phyloP scores from a whole-genome alignment of 2,797 vertebrate genomes.

The Acanthiza pusilla region DNA sequence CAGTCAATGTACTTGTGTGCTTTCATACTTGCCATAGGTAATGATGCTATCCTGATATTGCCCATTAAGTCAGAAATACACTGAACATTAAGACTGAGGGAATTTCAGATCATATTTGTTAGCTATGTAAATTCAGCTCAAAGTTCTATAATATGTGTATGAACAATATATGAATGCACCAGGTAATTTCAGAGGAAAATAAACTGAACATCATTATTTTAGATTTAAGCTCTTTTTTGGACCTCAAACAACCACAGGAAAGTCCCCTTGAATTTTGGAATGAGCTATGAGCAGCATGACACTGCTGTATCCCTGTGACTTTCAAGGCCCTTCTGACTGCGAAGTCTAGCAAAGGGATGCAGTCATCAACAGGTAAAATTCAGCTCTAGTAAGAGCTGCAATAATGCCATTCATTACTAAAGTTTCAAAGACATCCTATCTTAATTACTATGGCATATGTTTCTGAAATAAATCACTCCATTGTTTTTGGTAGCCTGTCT shows the following conservation, averaged over 20 bases:
- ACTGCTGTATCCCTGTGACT: background rate
- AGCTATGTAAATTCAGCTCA: background rate
- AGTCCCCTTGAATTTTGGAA: background rate
- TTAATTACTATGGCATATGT: background rate
- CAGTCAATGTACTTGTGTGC: accelerated
- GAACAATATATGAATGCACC: background rate
- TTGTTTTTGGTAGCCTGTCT: background rate
- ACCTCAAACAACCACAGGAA: background rate
- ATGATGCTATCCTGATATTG: background rate
- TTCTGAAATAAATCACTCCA: background rate
- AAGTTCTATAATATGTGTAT: background rate
- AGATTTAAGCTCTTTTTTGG: background rate
- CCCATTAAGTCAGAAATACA: background rate
- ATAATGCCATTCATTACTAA: background rate
- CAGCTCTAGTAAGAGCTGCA: background rate
- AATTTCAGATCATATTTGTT: background rate
- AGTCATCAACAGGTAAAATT: background rate
- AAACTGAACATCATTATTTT: background rate
- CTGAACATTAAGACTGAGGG: background rate
- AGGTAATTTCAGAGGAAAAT: background rate
- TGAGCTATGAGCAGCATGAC: background rate
- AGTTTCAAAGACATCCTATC: background rate
- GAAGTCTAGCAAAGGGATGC: background rate
- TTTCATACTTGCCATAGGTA: background rate
- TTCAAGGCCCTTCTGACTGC: background rate